These are phyloP conservation scores for Toxotes jaculatrix DNA, from an alignment of 2,113 vertebrate genomes.

Conservation along the genomic window DNA sequence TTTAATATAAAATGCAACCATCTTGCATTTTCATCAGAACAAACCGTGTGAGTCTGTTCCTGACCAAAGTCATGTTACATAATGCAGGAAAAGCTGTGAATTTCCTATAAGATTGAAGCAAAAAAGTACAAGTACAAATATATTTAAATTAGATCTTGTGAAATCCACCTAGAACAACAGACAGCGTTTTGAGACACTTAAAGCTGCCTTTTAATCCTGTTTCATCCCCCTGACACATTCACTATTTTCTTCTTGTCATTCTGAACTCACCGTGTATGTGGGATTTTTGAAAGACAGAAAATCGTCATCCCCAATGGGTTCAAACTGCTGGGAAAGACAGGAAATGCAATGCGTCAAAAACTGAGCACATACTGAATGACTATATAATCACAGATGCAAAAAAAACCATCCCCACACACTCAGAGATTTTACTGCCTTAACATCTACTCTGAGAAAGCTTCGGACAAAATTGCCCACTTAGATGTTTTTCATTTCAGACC, in stretches of 20 bases:
- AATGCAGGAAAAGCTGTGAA: not conserved
- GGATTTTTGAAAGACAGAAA: slow-evolving; percentile 61
- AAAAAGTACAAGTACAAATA: not conserved
- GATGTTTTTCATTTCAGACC: not conserved
- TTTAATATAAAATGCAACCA: not conserved
- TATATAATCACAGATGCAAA: not conserved
- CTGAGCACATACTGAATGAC: not conserved
- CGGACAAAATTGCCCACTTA: not conserved
- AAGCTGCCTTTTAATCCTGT: not conserved
- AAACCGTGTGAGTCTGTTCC: not conserved
- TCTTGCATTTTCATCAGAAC: not conserved
- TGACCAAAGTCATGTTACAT: not conserved
- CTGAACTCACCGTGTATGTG: slow-evolving; percentile 66
- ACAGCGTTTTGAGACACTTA: not conserved
- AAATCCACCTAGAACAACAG: not conserved
- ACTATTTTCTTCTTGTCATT: not conserved
- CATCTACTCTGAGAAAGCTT: not conserved
- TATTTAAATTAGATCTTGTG: not conserved
- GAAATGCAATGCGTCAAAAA: slow-evolving; percentile 12
- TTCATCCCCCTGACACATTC: not conserved
- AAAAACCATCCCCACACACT: not conserved
- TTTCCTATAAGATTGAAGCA: not conserved
- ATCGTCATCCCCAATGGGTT: slow-evolving; percentile 25
- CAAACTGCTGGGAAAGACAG: slow-evolving; percentile 26
- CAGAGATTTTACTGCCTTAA: not conserved